Percentiles rank a stretch among this genome's conserved stretches.
Evolutionary conservation across 2,113 vertebrate genomes (phyloP).

Genomic region (Solea senegalensis): DNA sequence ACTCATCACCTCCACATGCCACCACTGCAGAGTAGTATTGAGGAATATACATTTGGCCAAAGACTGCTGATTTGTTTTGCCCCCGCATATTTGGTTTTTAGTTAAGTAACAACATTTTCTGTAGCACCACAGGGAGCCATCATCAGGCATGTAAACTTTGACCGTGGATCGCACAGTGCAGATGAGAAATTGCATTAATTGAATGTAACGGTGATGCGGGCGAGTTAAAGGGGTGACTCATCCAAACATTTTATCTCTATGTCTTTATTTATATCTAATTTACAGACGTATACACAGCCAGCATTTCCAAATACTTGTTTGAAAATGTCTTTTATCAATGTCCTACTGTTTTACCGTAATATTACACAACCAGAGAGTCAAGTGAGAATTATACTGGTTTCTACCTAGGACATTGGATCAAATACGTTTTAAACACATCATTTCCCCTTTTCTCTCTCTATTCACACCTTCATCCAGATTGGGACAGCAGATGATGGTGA

Average conservation of each 20-base stretch:
- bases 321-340: slow-evolving; percentile 17
- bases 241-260: slow-evolving; percentile 1
- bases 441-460: not conserved
- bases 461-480: slow-evolving; percentile 31
- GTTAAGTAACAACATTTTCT: not conserved
- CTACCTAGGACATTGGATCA: not conserved
- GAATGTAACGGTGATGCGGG: not conserved
- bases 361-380: not conserved
- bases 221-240: slow-evolving; percentile 5
- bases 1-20: slow-evolving; percentile 9
- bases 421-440: not conserved
- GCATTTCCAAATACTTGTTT: not conserved
- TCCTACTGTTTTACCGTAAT: slow-evolving; percentile 6
- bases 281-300: not conserved
- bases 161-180: not conserved
- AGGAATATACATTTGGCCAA: slow-evolving; percentile 3
- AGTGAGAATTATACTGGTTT: not conserved
- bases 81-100: not conserved
- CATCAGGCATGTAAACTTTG: not conserved
- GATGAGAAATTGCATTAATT: slow-evolving; percentile 10
- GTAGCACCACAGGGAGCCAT: not conserved
- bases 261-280: not conserved
- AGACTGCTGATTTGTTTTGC: not conserved
- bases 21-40: slow-evolving; percentile 13
- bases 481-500: slow-evolving; percentile 17